phyloP scores from a whole-genome alignment of 2,888 invertebrate genomes.

The Pimpla rufipes region DNA sequence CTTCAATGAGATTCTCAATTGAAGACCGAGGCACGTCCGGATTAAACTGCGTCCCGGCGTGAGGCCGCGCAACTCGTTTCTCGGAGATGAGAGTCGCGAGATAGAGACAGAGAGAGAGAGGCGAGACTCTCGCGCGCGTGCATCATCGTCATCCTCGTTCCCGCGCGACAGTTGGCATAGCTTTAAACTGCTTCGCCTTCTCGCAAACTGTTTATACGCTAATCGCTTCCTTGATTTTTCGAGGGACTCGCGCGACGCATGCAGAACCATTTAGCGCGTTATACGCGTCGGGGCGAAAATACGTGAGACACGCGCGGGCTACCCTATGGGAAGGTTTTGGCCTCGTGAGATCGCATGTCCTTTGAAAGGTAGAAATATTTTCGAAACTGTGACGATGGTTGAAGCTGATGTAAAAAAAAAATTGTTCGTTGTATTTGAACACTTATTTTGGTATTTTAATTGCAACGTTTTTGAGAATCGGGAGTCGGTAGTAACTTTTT shows the following conservation, averaged over 20 bases:
- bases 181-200: slow-evolving; percentile 40
- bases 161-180: not conserved
- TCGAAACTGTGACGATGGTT: too few relatives aligned
- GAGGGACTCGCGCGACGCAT: not conserved
- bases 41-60: slow-evolving; percentile 67
- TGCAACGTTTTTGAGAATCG: too few relatives aligned
- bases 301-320: not conserved
- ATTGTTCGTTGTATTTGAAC: too few relatives aligned
- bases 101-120: too few relatives aligned
- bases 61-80: slow-evolving; percentile 21
- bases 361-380: too few relatives aligned
- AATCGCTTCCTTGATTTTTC: slow-evolving; percentile 37
- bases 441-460: too few relatives aligned
- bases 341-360: too few relatives aligned
- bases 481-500: too few relatives aligned
- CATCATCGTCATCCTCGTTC: slow-evolving; percentile 39
- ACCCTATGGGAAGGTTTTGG: too few relatives aligned
- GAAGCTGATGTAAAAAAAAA: not conserved
- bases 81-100: too few relatives aligned
- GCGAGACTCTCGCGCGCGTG: slow-evolving; percentile 1
- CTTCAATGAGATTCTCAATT: slow-evolving; percentile 66
- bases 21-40: slow-evolving; percentile 66
- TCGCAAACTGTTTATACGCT: slow-evolving; percentile 50
- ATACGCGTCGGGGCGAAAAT: not conserved
- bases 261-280: not conserved